Conservation (phyloP, 2,113 vertebrate species). For the Australoheros scitulus region DNA sequence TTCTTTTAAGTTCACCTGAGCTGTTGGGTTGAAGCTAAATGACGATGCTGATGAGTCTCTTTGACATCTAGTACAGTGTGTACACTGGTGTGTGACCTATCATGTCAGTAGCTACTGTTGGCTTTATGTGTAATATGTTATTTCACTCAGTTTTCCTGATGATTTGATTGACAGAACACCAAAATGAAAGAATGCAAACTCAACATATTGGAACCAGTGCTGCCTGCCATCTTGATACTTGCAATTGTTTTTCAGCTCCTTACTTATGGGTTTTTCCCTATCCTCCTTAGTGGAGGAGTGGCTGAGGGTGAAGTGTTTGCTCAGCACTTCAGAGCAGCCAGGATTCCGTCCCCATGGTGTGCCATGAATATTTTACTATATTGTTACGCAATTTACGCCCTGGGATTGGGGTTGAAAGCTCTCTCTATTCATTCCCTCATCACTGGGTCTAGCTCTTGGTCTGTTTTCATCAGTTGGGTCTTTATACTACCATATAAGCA, state of each 20-base stretch:
- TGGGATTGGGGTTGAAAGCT: slow-evolving; percentile 65
- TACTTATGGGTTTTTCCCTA: slow-evolving; percentile 33
- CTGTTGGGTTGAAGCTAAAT: background rate
- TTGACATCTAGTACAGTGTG: background rate
- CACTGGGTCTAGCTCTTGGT: slow-evolving; percentile 42
- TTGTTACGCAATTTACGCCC: slow-evolving; percentile 64
- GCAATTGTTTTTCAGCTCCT: slow-evolving; percentile 43
- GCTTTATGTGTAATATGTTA: background rate
- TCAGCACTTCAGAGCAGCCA: slow-evolving; percentile 72
- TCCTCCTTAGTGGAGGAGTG: slow-evolving; percentile 49
- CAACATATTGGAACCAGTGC: background rate
- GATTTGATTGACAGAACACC: slow-evolving; percentile 1
- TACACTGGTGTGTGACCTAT: background rate
- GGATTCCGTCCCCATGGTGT: slow-evolving; percentile 63
- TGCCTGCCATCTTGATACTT: slow-evolving; percentile 3
- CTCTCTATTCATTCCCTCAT: slow-evolving; percentile 43
- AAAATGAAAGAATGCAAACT: background rate
- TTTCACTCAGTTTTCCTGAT: slow-evolving; percentile 11
- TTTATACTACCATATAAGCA: slow-evolving; percentile 57
- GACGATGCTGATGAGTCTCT: background rate
- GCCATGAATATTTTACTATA: slow-evolving; percentile 77
- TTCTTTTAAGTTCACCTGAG: background rate
- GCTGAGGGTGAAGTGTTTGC: slow-evolving; percentile 68
- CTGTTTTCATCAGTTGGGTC: slow-evolving; percentile 48
- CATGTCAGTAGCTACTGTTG: background rate